A percentile compares a stretch with the other conserved stretches of the same genome.
phyloP scores from a whole-genome alignment of 2,797 vertebrate species.

The Peromyscus attwateri region DNA sequence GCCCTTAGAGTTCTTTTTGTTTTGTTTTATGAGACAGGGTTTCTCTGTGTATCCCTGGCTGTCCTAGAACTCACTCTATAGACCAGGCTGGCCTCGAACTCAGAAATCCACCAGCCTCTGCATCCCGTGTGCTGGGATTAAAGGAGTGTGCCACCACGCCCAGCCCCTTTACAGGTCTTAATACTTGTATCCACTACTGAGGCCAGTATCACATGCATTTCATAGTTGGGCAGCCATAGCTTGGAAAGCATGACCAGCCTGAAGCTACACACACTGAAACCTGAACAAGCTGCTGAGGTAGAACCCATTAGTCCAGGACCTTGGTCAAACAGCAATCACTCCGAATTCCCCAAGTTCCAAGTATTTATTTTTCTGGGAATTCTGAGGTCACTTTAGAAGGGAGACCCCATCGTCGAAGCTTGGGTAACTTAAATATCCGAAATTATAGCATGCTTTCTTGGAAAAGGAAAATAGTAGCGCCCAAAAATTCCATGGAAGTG shows the following conservation, averaged over 20 bases:
- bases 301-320: not conserved
- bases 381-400: constrained; percentile 66
- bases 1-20: not conserved
- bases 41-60: not conserved
- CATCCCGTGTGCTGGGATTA: not conserved
- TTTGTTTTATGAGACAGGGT: not conserved
- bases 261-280: not conserved
- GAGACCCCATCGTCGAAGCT: constrained; percentile 69
- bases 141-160: too few relatives aligned
- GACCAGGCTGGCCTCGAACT: not conserved
- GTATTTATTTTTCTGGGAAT: constrained; percentile 72
- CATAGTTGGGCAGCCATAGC: not conserved
- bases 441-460: constrained; percentile 80
- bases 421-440: constrained; percentile 69
- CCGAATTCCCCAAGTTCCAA: constrained; percentile 60
- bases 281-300: not conserved
- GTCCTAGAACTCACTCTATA: not conserved
- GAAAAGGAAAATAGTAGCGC: constrained; percentile 77
- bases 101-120: not conserved
- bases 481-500: constrained; percentile 77
- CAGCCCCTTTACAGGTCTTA: not conserved
- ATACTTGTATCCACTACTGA: not conserved
- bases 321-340: constrained; percentile 36
- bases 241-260: not conserved
- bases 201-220: not conserved